These are phyloP conservation scores for Drosophila austrosaltans DNA, from an alignment of 2,888 invertebrate species.

Conservation along the genomic window DNA sequence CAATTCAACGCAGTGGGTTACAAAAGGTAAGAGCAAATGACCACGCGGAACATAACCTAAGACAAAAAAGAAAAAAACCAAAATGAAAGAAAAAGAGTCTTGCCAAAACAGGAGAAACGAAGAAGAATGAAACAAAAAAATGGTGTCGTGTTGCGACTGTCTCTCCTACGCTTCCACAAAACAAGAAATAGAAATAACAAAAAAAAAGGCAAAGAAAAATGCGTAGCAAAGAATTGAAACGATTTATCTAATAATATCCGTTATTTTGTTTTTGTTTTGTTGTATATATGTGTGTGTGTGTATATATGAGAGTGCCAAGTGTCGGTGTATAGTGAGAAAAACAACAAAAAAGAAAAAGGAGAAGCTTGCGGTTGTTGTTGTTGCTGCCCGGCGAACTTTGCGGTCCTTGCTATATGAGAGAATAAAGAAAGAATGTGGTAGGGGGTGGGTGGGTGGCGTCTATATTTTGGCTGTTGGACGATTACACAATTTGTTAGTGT, in stretches of 20 bases:
- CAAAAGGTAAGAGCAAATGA: conserved; percentile 67
- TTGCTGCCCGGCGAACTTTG: conserved; percentile 31
- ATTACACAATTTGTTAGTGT: conserved; percentile 60
- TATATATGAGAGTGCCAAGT: conserved; percentile 12
- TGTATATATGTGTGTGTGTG: conserved; percentile 17
- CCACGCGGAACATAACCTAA: conserved; percentile 75
- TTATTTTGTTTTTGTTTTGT: too few relatives aligned
- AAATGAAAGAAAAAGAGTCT: conserved; percentile 20
- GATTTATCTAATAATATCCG: too few relatives aligned
- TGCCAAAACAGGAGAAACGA: conserved; percentile 63
- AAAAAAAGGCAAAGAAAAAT: too few relatives aligned
- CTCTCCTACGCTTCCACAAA: conserved; percentile 12
- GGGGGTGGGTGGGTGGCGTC: conserved; percentile 14
- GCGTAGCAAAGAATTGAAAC: too few relatives aligned
- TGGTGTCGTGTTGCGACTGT: conserved; percentile 63
- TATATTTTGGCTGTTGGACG: conserved; percentile 23
- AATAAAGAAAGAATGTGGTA: neutral
- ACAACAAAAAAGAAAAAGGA: neutral
- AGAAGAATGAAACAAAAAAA: conserved; percentile 41
- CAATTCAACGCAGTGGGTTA: conserved; percentile 59
- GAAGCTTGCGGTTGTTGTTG: conserved; percentile 20
- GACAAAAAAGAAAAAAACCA: conserved; percentile 46
- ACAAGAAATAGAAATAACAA: conserved; percentile 1
- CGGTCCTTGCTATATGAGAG: conserved; percentile 11
- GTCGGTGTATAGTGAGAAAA: conserved; percentile 26